Evolutionary conservation across 2,797 vertebrate species (phyloP), one percentile per base, ranked within the genome.

Genomic region (Propithecus perrieri): DNA sequence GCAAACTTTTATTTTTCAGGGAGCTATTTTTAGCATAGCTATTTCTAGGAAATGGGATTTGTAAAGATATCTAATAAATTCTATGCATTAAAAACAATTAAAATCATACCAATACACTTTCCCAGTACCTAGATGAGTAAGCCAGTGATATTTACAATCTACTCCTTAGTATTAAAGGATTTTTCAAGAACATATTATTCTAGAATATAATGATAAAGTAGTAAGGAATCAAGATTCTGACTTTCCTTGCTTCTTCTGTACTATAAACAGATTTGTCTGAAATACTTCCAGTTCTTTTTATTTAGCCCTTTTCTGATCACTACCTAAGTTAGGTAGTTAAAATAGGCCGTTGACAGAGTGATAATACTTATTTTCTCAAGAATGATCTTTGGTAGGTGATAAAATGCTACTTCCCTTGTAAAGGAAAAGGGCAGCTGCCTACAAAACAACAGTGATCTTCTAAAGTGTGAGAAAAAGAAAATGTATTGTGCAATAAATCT

Each of bases 351-450:
- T 96, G 96, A 94, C 97, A 97, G 81, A 97, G 30, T 22, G 69
- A 75, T 76, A 94, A 94, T 95, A 97, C 38, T 92, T 96, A 85
- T 96, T 98, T 98, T 89, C 96, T 97, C 76, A 85, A 97, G 93
- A 95, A 41, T 80, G 94, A 95, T 91, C 81, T 90, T 97, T 89
- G 30, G 11, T 95, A 57, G 87, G 94, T 98, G 94, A 97, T 95
- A 97, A 98, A 90, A 91, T 81, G 63, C 41, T 91, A 92, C 57
- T 85, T 95, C 59, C 38, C 94, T 98, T 98, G 75, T 91, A 95
- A 97, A 98, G 67, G 33, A 41, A 98, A 98, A 98, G 89, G 94
- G 94, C 96, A 97, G 92, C 74, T 91, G 85, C 92, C 96, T 98
- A 96, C 59, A 89, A 98, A 96, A 98, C 72, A 97, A 85, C 87